These are phyloP conservation scores for Cyclura pinguis DNA, from an alignment of 2,797 vertebrate genomes.

Conservation along the genomic window DNA sequence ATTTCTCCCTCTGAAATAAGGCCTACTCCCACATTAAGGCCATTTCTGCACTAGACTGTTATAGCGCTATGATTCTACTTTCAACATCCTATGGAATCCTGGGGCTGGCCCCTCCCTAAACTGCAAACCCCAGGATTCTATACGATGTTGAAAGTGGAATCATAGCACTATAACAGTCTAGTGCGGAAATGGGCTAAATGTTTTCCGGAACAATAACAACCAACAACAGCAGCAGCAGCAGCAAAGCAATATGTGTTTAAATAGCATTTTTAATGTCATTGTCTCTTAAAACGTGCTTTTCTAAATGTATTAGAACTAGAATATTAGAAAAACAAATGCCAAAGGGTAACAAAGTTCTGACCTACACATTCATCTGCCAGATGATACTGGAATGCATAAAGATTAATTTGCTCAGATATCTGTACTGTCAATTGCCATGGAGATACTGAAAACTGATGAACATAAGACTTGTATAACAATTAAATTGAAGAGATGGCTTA, in stretches of 20 bases:
- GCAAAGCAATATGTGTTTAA: background rate
- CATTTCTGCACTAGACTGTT: no score
- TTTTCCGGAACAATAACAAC: background rate
- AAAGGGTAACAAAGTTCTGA: background rate
- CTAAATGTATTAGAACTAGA: background rate
- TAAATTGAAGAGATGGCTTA: background rate
- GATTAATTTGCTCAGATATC: background rate
- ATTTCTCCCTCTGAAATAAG: no score
- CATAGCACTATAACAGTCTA: no score
- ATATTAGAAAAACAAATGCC: background rate
- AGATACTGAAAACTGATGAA: background rate
- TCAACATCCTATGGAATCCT: no score
- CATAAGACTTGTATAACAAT: background rate
- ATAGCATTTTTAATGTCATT: background rate
- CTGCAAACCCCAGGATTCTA: no score
- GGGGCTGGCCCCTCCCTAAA: no score
- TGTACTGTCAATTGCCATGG: background rate
- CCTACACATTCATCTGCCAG: background rate
- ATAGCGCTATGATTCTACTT: no score
- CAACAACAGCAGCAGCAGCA: no score
- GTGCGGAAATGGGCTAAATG: no score
- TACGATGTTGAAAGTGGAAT: no score
- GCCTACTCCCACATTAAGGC: background rate
- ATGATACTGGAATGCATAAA: background rate
- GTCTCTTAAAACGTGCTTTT: background rate